Base-by-base conservation (phyloP, 2,888 invertebrate genomes). In the Himalopsyche kuldschensis region DNA sequence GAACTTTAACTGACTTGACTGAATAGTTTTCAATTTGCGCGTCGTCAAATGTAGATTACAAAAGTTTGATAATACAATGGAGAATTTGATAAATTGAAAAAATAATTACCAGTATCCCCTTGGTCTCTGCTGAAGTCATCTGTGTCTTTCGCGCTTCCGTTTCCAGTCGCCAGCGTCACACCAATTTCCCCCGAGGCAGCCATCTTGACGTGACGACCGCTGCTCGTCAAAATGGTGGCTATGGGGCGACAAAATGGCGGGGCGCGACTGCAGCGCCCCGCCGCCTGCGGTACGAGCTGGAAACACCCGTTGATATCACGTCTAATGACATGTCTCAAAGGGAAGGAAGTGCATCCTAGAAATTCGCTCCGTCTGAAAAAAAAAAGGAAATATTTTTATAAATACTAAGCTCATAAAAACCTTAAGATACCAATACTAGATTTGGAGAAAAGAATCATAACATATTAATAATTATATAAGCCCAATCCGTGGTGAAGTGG, bases 331-430 rank as follows among this genome's bases (percentile, higher is more conserved):
- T 96, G 94, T 91, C 95, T 95, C 88, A 97, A 93, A 88, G 96
- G 96, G 92, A 97, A 96, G 90, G 97, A 97, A 95, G 96, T 96
- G 91, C 97, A 97, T 93, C 97, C 98, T 91, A 98, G 93, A 91
- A 97, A 96, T 92, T 97, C 97, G 93, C 97, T 97, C 92, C 96
- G 95, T 92, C 97, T 97, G 94, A 20, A 94, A 95, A 69, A 78
- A 78, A 20, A 80, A n/a, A n/a, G n/a, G 63, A 31, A 75, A 55
- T 55, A 69, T 55, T 31, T 4, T 32, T 32, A 15, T 10, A 15
- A 30, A 17, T 20, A 77, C 17, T 15, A 76, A 15, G 15, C 27
- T 69, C 2, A 30, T 4, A 69, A 55, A 69, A 41, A 41, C 11
- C 15, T 15, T 41, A 11, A 69, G 17, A 11, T 17, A 17, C 63